Base-by-base conservation (phyloP, 2,888 invertebrate species). In the Lasioglossum calceatum region DNA sequence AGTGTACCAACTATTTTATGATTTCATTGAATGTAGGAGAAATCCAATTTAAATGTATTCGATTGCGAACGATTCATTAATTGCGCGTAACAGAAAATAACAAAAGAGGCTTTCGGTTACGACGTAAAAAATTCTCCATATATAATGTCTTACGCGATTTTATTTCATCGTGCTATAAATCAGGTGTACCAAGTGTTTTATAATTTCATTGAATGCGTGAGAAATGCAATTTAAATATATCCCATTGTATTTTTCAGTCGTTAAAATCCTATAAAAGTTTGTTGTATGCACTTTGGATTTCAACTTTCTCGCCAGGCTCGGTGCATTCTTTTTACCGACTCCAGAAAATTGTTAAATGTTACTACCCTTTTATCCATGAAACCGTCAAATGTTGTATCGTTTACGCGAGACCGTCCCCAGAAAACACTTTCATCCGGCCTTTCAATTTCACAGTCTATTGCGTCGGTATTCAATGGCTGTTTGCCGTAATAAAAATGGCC, bases 351-450 rank as follows among this genome's bases (percentile, higher is more conserved):
- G 47, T 47, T 42, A 42, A 10, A 42, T 8, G 42, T 42, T 0
- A 10, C 42, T 0, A 10, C 42, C 10, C 10, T 42, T 42, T 42
- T 42, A 42, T 44, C 54, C 10, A 58, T n/a, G n/a, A 58, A 58
- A 58, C n/a, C n/a, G n/a, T 23, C 10, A 58, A n/a, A 58, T 4
- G 54, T n/a, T 54, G 54, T 23, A 54, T 2, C 8, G 23, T 54
- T 54, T 54, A 8, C 23, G 8, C 54, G 10, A 10, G n/a, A 58
- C n/a, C 0, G n/a, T n/a, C 10, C n/a, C n/a, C n/a, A 10, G 10
- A 32, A 16, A 64, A 64, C 64, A 64, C 64, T 64, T 64, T 64
- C 64, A 64, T 64, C 84, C 64, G 42, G 42, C n/a, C 44, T 72
- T 39, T 72, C 27, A 44, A 27, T 72, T 72, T 72, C 27, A n/a